These are phyloP conservation scores for Myopa testacea DNA, from an alignment of 2,888 invertebrate genomes.

Conservation along the genomic window DNA sequence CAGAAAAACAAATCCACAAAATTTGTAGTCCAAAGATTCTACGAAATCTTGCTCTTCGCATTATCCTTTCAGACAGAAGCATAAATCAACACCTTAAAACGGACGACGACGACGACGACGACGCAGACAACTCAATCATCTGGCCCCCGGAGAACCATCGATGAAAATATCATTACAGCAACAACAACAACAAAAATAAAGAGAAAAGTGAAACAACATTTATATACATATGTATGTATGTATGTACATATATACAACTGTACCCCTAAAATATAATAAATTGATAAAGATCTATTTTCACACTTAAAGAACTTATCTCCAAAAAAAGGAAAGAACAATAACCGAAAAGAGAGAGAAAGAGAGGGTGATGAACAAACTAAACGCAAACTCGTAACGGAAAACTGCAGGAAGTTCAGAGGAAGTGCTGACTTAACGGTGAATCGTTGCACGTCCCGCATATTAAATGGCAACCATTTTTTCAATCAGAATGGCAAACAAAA, in stretches of 20 bases:
- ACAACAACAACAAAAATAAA: background rate
- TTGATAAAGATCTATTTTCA: conserved; percentile 6
- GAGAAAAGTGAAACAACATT: background rate
- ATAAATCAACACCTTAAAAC: conserved; percentile 19
- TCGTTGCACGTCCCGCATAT: conserved; percentile 28
- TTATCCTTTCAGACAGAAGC: background rate
- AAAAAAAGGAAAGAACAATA: background rate
- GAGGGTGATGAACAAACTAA: background rate
- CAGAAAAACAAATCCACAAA: background rate
- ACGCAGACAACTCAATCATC: conserved; percentile 11
- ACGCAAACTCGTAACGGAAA: background rate
- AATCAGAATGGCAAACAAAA: background rate
- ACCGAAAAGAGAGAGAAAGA: background rate
- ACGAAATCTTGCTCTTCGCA: background rate
- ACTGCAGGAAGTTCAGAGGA: conserved; percentile 1
- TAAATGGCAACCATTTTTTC: background rate
- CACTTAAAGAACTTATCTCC: conserved; percentile 23
- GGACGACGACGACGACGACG: background rate
- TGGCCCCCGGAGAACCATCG: background rate
- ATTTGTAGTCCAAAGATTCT: background rate
- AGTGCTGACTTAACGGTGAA: conserved; percentile 15
- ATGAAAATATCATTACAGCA: background rate
- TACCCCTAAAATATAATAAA: background rate
- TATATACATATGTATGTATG: no score
- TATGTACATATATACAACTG: no score